These are phyloP conservation scores for Heliocidaris tuberculata DNA, from an alignment of 35 echinoderm and acorn worm genomes.

Conservation along the genomic window DNA sequence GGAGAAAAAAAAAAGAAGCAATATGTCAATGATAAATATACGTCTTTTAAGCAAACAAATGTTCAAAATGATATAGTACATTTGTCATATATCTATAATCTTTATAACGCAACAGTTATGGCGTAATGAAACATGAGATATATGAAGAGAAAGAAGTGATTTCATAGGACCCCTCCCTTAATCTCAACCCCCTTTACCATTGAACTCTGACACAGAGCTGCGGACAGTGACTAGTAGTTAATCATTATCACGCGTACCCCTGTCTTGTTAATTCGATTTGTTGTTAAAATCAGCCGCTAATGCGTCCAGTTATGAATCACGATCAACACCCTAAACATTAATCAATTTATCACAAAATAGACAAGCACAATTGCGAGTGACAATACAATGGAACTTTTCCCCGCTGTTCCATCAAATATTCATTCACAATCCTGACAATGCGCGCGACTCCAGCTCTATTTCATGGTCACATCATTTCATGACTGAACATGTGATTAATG, in stretches of 20 bases:
- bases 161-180: neutral
- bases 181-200: neutral
- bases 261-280: slow-evolving; percentile 32
- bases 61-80: neutral
- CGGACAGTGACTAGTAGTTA: neutral
- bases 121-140: neutral
- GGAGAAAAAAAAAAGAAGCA: neutral
- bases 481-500: neutral
- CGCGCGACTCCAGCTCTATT: neutral
- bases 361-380: neutral
- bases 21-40: neutral
- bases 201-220: neutral
- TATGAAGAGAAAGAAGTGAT: neutral
- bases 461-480: neutral
- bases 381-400: neutral
- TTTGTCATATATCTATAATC: neutral
- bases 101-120: neutral
- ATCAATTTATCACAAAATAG: neutral
- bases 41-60: neutral
- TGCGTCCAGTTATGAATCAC: slow-evolving; percentile 3
- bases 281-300: slow-evolving; percentile 41
- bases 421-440: neutral
- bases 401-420: neutral
- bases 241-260: slow-evolving; percentile 7
- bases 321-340: neutral